Evolutionary conservation across 2,888 invertebrate species (phyloP).

Genomic region (Acrocyrtus sp.): DNA sequence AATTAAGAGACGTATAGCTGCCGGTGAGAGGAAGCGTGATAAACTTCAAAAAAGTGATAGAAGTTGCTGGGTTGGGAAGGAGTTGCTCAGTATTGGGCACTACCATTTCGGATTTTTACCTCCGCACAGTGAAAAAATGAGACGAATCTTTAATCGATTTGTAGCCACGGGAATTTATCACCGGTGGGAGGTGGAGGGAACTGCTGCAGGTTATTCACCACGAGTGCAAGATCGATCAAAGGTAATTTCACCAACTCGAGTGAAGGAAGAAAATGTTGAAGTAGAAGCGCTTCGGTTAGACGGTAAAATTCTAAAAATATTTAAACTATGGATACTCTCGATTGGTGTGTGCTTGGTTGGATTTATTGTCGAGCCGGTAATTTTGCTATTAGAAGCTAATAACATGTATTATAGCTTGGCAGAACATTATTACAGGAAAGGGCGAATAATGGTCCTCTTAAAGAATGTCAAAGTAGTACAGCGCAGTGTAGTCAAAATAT

Average conservation of each 20-base stretch:
- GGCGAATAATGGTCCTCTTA: too few relatives aligned
- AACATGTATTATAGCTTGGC: too few relatives aligned
- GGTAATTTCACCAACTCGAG: conserved; percentile 4
- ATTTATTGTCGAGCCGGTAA: too few relatives aligned
- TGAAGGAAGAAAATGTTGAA: too few relatives aligned
- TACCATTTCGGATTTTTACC: conserved; percentile 11
- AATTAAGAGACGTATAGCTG: not conserved
- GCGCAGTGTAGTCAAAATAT: too few relatives aligned
- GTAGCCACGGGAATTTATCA: not conserved
- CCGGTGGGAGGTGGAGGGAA: not conserved
- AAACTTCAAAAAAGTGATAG: not conserved
- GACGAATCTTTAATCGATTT: not conserved
- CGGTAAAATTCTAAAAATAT: too few relatives aligned
- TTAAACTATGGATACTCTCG: too few relatives aligned
- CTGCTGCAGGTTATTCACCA: not conserved
- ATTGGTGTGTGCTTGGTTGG: too few relatives aligned
- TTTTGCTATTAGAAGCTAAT: too few relatives aligned
- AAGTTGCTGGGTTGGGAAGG: conserved; percentile 8
- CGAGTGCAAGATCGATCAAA: not conserved
- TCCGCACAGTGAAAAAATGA: not conserved
- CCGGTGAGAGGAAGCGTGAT: not conserved
- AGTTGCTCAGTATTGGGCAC: not conserved
- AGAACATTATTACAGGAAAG: too few relatives aligned
- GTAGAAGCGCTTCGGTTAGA: too few relatives aligned
- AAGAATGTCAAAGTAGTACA: too few relatives aligned